phyloP scores from a whole-genome alignment of 2,797 vertebrate genomes.

The Ispidina picta region DNA sequence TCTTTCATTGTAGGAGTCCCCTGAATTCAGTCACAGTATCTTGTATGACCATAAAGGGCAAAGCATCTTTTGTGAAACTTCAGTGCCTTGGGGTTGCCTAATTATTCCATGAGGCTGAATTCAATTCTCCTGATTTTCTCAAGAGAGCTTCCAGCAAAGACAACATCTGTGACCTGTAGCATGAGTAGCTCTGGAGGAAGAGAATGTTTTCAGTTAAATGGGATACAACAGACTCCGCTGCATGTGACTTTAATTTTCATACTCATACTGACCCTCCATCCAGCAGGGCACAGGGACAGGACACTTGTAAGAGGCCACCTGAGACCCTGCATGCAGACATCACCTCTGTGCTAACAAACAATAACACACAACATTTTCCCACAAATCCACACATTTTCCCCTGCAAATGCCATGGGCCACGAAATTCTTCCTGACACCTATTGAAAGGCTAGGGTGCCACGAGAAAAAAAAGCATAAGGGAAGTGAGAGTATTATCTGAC shows the following conservation, averaged over 20 bases:
- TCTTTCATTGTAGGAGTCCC: not conserved
- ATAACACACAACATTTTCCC: not conserved
- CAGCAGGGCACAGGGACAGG: not conserved
- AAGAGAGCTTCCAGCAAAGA: not conserved
- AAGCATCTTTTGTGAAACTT: not conserved
- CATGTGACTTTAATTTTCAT: not conserved
- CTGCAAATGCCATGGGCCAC: accelerated
- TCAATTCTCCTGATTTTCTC: not conserved
- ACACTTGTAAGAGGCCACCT: not conserved
- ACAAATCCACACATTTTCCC: no score
- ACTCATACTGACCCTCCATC: not conserved
- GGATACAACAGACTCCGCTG: not conserved
- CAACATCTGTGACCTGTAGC: not conserved
- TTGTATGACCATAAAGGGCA: not conserved
- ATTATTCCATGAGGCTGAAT: not conserved
- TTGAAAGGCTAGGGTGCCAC: not conserved
- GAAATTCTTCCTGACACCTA: not conserved
- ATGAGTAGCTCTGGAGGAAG: not conserved
- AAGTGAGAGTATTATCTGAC: not conserved
- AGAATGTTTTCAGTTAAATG: not conserved
- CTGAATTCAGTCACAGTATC: not conserved
- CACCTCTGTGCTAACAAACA: not conserved
- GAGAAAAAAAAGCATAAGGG: not conserved
- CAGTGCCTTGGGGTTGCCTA: not conserved
- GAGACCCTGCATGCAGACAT: not conserved